These are phyloP conservation scores for Piaya cayana DNA, from an alignment of 2,113 vertebrate genomes.

Conservation along the genomic window DNA sequence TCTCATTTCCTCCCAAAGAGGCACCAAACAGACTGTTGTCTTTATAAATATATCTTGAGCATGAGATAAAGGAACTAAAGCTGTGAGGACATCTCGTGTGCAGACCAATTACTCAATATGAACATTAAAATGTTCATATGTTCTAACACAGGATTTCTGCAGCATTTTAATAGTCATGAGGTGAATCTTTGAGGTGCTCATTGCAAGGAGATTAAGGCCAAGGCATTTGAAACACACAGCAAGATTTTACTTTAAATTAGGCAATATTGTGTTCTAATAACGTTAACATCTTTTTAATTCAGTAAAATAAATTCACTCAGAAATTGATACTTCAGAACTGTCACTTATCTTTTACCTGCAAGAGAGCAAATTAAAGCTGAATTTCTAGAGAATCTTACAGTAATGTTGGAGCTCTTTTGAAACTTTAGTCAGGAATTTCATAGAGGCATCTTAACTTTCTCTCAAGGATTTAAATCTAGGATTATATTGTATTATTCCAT, in stretches of 20 bases:
- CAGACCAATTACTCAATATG: background rate
- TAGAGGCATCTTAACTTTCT: background rate
- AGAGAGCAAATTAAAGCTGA: conserved; percentile 29
- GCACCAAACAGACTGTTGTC: background rate
- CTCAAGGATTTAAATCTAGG: background rate
- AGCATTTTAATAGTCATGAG: conserved; percentile 34
- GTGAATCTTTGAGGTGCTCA: conserved; percentile 20
- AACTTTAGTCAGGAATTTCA: background rate
- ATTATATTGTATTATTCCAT: background rate
- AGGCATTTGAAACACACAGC: background rate
- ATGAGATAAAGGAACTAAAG: background rate
- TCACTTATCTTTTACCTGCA: conserved; percentile 10
- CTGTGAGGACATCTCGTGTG: background rate
- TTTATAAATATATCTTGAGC: background rate
- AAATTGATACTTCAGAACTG: conserved; percentile 29
- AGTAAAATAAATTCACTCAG: conserved; percentile 44
- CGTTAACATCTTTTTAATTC: conserved; percentile 48
- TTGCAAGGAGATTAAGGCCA: conserved; percentile 38
- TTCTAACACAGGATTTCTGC: background rate
- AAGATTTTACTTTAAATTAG: conserved; percentile 37
- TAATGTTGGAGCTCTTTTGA: background rate
- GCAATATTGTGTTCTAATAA: conserved; percentile 8
- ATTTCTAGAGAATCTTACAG: background rate
- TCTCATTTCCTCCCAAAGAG: background rate
- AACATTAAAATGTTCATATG: background rate